Evolutionary conservation across 2,113 vertebrate genomes (phyloP).

Genomic region (Oostethus manadensis): DNA sequence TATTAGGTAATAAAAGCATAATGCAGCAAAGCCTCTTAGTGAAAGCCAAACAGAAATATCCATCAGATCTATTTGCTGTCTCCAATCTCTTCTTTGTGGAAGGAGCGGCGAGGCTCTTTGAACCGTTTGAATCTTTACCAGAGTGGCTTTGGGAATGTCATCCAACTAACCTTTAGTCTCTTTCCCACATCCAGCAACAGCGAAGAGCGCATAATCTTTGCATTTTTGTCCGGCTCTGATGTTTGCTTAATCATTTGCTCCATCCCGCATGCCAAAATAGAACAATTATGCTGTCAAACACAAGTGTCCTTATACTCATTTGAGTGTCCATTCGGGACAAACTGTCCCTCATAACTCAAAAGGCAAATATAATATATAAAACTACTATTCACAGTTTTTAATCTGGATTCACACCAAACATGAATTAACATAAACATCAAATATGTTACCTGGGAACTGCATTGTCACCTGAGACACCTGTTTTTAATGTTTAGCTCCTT

Average conservation of each 20-base stretch:
- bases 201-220: slow-evolving; percentile 31
- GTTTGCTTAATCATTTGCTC: slow-evolving; percentile 7
- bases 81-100: slow-evolving; percentile 64
- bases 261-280: slow-evolving; percentile 14
- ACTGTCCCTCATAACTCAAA: too few relatives aligned
- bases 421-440: too few relatives aligned
- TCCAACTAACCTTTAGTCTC: slow-evolving; percentile 76
- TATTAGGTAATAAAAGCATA: slow-evolving; percentile 42
- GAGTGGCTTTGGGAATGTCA: slow-evolving; percentile 72
- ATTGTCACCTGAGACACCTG: too few relatives aligned
- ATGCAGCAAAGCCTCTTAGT: slow-evolving; percentile 61
- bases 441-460: too few relatives aligned
- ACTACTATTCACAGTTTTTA: too few relatives aligned
- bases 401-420: too few relatives aligned
- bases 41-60: slow-evolving; percentile 21
- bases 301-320: neutral
- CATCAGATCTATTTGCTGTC: slow-evolving; percentile 60
- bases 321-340: neutral
- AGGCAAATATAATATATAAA: too few relatives aligned
- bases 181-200: slow-evolving; percentile 59
- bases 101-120: slow-evolving; percentile 56
- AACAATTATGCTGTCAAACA: neutral
- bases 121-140: slow-evolving; percentile 41
- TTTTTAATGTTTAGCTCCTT: too few relatives aligned
- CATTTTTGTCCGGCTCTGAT: slow-evolving; percentile 22